Evolutionary conservation across 2,797 vertebrate species (phyloP).

Genomic region (Melanotaenia parkinsoni): DNA sequence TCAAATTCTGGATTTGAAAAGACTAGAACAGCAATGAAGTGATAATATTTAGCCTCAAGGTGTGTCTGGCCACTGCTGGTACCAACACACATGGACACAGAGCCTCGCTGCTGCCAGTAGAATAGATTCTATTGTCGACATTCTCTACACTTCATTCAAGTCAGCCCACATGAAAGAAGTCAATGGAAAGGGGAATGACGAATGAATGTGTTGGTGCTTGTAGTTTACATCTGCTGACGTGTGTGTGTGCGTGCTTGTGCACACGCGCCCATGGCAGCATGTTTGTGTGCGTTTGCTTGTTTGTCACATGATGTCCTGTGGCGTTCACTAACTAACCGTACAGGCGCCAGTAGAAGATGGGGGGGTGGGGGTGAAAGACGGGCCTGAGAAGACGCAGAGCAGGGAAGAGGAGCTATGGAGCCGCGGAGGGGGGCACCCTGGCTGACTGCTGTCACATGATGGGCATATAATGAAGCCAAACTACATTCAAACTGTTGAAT

Average conservation of each 20-base stretch:
- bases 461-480: constrained; percentile 83
- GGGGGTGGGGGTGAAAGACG: constrained; percentile 49
- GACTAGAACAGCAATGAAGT: constrained; percentile 46
- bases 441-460: constrained; percentile 86
- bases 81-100: constrained; percentile 58
- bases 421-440: constrained; percentile 60
- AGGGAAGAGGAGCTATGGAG: constrained; percentile 68
- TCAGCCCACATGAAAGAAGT: constrained; percentile 82
- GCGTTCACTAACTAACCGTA: constrained; percentile 85
- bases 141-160: constrained; percentile 70
- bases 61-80: constrained; percentile 70
- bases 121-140: constrained; percentile 81
- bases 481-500: constrained; percentile 82
- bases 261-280: constrained; percentile 23
- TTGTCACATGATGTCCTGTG: constrained; percentile 88
- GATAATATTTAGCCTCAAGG: constrained; percentile 77
- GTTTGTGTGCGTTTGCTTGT: constrained; percentile 78
- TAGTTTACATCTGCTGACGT: constrained; percentile 57
- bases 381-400: constrained; percentile 67
- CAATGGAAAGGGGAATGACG: constrained; percentile 72
- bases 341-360: constrained; percentile 82
- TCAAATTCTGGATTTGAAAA: constrained; percentile 53
- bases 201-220: constrained; percentile 77
- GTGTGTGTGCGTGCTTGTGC: constrained; percentile 35
- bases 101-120: constrained; percentile 64